A percentile compares a stretch with the other conserved stretches of the same genome.
These are phyloP conservation scores for Porites australiensis DNA, from an alignment of 64 coral and sea anemone genomes.

Conservation along the genomic window DNA sequence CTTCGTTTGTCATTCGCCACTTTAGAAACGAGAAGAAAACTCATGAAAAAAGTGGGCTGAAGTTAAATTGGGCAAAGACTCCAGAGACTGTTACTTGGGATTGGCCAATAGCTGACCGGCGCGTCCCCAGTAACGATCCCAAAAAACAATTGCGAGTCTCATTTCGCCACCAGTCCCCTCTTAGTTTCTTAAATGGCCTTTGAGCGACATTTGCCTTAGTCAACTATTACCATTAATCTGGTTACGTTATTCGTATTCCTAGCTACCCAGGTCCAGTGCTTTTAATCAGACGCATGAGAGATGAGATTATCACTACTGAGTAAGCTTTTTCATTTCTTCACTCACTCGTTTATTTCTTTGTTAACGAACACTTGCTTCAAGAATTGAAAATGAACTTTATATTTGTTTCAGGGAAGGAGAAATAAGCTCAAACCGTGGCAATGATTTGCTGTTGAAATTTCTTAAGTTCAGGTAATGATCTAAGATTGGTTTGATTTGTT, in stretches of 20 bases:
- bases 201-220: background rate
- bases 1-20: too few species aligned
- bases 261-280: conserved; percentile 92
- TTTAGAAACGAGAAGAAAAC: too few species aligned
- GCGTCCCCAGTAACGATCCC: too few species aligned
- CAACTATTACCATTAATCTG: background rate
- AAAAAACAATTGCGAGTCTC: too few species aligned
- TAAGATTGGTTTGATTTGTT: background rate
- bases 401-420: conserved; percentile 73
- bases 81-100: too few species aligned
- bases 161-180: too few species aligned
- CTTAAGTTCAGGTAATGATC: conserved; percentile 76
- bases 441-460: conserved; percentile 82
- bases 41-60: too few species aligned
- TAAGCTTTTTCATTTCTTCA: conserved; percentile 28
- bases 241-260: background rate
- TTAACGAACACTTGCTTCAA: too few species aligned
- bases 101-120: too few species aligned
- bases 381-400: background rate
- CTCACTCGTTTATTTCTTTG: too few species aligned
- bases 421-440: conserved; percentile 88
- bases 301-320: conserved; percentile 93
- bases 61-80: too few species aligned
- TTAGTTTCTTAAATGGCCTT: too few species aligned
- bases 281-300: conserved; percentile 87